phyloP scores from a whole-genome alignment of 2,888 invertebrate genomes.

The Lucinisca nassula region DNA sequence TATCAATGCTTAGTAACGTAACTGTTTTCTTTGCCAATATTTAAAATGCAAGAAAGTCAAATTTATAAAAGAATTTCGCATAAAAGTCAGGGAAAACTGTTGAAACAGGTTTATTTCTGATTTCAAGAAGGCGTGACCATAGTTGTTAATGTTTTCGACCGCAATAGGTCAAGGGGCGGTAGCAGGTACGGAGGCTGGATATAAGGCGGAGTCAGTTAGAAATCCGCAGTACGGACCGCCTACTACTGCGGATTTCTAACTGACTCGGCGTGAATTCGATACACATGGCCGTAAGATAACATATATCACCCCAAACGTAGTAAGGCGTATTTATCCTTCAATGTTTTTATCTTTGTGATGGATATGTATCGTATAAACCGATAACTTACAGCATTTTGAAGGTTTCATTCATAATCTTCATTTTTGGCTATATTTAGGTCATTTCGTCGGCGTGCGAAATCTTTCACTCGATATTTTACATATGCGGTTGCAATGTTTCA shows the following conservation, averaged over 20 bases:
- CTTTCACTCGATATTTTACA: background rate
- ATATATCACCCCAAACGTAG: constrained; percentile 57
- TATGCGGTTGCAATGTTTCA: background rate
- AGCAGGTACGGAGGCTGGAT: background rate
- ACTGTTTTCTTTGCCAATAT: background rate
- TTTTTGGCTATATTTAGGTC: background rate
- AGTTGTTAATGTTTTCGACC: constrained; percentile 32
- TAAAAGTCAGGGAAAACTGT: constrained; percentile 12
- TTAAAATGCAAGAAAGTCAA: background rate
- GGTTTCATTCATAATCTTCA: constrained; percentile 10
- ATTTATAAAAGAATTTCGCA: constrained; percentile 16
- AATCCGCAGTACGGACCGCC: background rate
- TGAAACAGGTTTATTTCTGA: background rate
- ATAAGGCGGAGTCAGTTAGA: constrained; percentile 4
- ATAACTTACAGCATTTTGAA: constrained; percentile 10
- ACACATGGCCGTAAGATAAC: constrained; percentile 57
- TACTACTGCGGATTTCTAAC: background rate
- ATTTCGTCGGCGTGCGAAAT: background rate
- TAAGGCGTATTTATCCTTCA: constrained; percentile 52
- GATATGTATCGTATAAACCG: constrained; percentile 27
- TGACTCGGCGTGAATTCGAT: constrained; percentile 60
- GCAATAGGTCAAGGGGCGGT: constrained; percentile 52
- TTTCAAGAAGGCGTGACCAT: constrained; percentile 12
- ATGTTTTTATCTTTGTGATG: constrained; percentile 58
- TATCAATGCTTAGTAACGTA: background rate